phyloP scores from a whole-genome alignment of 2,113 vertebrate genomes.

The Dunckerocampus dactyliophorus region DNA sequence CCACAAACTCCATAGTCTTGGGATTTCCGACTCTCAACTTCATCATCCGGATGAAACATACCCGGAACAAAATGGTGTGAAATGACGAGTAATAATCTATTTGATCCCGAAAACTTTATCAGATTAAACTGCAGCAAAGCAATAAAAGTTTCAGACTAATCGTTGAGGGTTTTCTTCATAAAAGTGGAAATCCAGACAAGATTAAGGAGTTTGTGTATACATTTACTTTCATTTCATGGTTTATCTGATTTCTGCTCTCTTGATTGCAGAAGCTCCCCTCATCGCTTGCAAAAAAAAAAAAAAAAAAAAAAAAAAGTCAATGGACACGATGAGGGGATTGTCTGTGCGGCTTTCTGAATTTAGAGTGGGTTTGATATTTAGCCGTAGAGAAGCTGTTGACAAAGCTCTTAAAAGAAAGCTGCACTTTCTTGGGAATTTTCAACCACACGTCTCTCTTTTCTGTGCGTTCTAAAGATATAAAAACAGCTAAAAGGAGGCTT shows the following conservation, averaged over 20 bases:
- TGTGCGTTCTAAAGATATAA: too few species aligned
- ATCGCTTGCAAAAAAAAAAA: background rate
- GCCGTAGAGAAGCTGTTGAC: conserved; percentile 33
- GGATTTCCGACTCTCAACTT: conserved; percentile 39
- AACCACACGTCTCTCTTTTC: too few species aligned
- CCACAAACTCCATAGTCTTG: background rate
- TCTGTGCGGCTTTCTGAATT: conserved; percentile 18
- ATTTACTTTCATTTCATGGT: conserved; percentile 29
- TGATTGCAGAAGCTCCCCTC: conserved; percentile 4
- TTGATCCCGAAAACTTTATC: conserved; percentile 26
- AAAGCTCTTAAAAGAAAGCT: conserved; percentile 13
- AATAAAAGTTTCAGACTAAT: conserved; percentile 31
- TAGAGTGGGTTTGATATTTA: conserved; percentile 20
- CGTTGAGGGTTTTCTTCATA: conserved; percentile 13
- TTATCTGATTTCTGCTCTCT: conserved; percentile 23
- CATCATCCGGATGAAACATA: conserved; percentile 27
- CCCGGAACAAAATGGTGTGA: conserved; percentile 24
- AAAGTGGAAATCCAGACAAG: conserved; percentile 17
- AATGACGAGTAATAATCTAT: conserved; percentile 11
- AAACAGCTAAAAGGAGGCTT: too few species aligned
- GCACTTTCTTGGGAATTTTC: too few species aligned
- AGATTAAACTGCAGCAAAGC: conserved; percentile 49
- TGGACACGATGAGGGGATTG: conserved; percentile 24
- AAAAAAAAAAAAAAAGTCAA: conserved; percentile 26
- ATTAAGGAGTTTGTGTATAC: conserved; percentile 34